A percentile compares a stretch with the other conserved stretches of the same genome.
Conservation (phyloP, 92 coral and sea anemone species). For the Bergia sp. region DNA sequence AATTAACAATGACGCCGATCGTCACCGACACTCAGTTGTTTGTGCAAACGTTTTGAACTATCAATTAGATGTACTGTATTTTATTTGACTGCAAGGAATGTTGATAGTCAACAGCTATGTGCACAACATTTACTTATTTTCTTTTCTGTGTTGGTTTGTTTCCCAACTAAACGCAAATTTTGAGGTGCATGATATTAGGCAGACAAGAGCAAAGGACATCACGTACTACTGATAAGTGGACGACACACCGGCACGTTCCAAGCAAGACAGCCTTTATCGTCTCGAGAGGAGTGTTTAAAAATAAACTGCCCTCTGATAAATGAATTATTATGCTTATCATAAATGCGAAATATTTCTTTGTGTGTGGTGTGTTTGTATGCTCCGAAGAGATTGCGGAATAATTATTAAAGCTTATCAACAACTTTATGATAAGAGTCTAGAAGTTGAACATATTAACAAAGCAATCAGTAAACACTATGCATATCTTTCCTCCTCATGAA, state of each 20-base stretch:
- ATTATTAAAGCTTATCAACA: background rate
- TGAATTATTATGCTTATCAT: conserved; percentile 17
- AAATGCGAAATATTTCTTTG: background rate
- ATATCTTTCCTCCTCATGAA: too few species aligned
- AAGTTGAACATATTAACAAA: background rate
- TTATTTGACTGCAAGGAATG: background rate
- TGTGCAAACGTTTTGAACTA: background rate
- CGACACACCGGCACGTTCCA: conserved; percentile 18
- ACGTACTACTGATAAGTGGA: background rate
- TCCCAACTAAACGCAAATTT: background rate
- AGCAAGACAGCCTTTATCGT: conserved; percentile 1
- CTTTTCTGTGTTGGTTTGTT: background rate
- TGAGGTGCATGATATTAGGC: background rate
- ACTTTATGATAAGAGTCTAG: background rate
- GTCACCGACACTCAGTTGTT: background rate
- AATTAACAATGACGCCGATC: background rate
- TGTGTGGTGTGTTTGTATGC: conserved; percentile 32
- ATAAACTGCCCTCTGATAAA: conserved; percentile 7
- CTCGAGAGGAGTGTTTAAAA: background rate
- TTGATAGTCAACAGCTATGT: background rate
- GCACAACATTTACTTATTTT: background rate
- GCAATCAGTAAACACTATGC: background rate
- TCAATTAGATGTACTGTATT: background rate
- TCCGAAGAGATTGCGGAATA: conserved; percentile 14
- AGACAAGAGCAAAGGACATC: background rate